Percentiles rank a stretch among this genome's conserved stretches.
Evolutionary conservation across 2,888 invertebrate species (phyloP).

Genomic region (Caenorhabditis sp.): DNA sequence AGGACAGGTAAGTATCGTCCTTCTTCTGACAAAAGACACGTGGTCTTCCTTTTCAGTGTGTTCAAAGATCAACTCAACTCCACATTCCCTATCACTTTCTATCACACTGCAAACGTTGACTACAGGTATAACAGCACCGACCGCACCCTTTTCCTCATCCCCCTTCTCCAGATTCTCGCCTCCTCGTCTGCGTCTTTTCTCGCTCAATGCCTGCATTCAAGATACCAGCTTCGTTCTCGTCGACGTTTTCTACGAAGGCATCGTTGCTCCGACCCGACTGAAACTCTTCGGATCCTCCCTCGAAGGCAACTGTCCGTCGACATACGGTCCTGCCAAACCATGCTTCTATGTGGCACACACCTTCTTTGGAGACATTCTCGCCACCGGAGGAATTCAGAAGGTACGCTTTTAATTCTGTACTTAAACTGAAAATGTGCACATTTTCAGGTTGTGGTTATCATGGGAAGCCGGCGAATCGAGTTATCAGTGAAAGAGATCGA

Average conservation of each 20-base stretch:
- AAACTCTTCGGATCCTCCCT: slow-evolving; percentile 21
- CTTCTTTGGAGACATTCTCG: not conserved
- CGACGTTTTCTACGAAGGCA: slow-evolving; percentile 14
- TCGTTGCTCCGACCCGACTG: not conserved
- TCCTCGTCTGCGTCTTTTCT: slow-evolving; percentile 34
- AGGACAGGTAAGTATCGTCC: not conserved
- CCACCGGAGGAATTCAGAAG: slow-evolving; percentile 9
- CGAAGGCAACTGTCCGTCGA: slow-evolving; percentile 15
- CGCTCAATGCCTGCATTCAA: slow-evolving; percentile 26
- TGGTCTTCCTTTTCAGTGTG: not conserved
- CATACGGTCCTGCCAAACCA: slow-evolving; percentile 15
- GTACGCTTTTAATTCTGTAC: no score
- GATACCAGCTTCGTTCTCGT: slow-evolving; percentile 12
- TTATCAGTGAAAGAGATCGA: slow-evolving; percentile 19
- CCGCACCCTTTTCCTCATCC: no score
- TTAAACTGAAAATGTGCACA: no score
- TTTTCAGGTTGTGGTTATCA: slow-evolving; percentile 12
- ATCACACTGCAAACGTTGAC: slow-evolving; percentile 39
- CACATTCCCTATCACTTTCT: slow-evolving; percentile 36
- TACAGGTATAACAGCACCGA: no score
- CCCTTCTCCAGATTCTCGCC: slow-evolving; percentile 1
- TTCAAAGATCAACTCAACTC: slow-evolving; percentile 9
- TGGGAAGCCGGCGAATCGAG: slow-evolving; percentile 18
- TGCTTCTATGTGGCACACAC: slow-evolving; percentile 36
- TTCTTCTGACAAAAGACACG: not conserved